Evolutionary conservation across 2,797 vertebrate genomes (phyloP).

Genomic region (Rhinella marina): DNA sequence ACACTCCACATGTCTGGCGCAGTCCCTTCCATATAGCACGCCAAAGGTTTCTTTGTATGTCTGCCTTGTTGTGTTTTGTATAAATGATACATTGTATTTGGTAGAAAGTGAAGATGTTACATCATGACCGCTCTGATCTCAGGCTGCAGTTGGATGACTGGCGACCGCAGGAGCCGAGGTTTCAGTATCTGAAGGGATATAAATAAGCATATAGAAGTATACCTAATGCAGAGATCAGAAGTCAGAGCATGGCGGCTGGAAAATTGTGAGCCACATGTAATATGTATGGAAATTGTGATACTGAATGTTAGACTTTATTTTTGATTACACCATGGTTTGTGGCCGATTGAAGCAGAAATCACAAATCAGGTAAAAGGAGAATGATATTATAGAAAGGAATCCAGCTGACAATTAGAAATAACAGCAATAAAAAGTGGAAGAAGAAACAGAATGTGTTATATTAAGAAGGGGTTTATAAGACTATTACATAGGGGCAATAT

Average conservation of each 20-base stretch:
- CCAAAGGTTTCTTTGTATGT: too few species aligned
- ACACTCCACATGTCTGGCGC: too few species aligned
- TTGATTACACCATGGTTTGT: constrained; percentile 54
- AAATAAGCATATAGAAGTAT: constrained; percentile 68
- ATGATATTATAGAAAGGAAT: neutral
- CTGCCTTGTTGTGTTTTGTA: too few species aligned
- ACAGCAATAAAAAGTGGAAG: neutral
- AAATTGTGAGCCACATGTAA: constrained; percentile 66
- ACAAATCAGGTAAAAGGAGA: neutral
- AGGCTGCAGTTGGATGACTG: neutral
- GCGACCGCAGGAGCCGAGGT: too few species aligned
- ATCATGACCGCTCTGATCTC: neutral
- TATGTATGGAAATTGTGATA: constrained; percentile 68
- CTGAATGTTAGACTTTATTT: constrained; percentile 63
- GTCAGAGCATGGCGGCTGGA: constrained; percentile 62
- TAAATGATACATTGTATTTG: neutral
- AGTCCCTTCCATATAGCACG: too few species aligned
- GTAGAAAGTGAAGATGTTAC: neutral
- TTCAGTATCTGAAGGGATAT: constrained; percentile 44
- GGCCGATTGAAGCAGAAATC: constrained; percentile 55
- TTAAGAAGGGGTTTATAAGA: neutral
- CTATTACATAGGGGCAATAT: too few species aligned
- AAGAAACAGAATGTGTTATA: neutral
- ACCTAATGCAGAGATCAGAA: constrained; percentile 64
- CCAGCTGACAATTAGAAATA: neutral